A percentile compares a stretch with the other conserved stretches of the same genome.
Evolutionary conservation across 1,140 invertebrate species (phyloP).

Genomic region (Cecropterus lyciades): DNA sequence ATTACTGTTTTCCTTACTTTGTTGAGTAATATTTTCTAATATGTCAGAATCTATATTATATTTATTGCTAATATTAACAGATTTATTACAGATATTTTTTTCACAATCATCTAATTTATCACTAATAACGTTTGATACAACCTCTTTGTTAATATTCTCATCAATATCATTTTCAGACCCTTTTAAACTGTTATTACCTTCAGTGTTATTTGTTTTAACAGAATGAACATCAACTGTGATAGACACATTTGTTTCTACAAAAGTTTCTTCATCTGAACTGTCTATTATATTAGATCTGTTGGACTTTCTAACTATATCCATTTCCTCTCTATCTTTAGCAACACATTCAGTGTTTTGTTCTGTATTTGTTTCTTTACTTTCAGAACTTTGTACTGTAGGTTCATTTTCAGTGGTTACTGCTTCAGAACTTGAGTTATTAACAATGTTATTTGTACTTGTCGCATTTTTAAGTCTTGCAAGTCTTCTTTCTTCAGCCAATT

Average conservation of each 20-base stretch:
- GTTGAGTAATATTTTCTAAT: too few relatives aligned
- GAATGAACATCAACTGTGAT: conserved; percentile 34
- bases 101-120: neutral
- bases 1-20: too few relatives aligned
- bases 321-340: conserved; percentile 23
- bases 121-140: neutral
- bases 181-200: neutral
- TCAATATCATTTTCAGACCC: neutral
- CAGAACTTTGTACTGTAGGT: neutral
- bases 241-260: conserved; percentile 41
- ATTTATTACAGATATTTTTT: neutral
- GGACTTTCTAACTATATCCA: conserved; percentile 42
- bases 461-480: conserved; percentile 59
- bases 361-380: neutral
- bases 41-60: too few relatives aligned
- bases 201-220: conserved; percentile 10
- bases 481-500: conserved; percentile 76
- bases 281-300: conserved; percentile 61
- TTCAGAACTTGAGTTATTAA: conserved; percentile 18
- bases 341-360: conserved; percentile 15
- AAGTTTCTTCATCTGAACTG: conserved; percentile 63
- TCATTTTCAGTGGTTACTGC: conserved; percentile 1
- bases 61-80: too few relatives aligned
- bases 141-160: too few relatives aligned
- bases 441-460: conserved; percentile 32